These are phyloP conservation scores for Deilephila elpenor DNA, from an alignment of 2,888 invertebrate genomes.

Conservation along the genomic window DNA sequence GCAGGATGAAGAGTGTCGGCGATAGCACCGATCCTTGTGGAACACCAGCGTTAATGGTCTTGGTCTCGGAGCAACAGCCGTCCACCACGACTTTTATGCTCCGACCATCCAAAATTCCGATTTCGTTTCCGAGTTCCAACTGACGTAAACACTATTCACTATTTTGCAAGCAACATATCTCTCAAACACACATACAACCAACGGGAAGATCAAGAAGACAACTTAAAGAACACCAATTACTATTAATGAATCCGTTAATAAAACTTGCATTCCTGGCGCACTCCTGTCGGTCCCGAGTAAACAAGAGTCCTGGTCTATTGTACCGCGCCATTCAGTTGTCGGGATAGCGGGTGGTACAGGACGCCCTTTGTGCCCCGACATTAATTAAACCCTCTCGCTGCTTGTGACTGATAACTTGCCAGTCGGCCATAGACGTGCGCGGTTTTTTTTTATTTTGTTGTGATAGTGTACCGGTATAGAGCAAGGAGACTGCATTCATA, in stretches of 20 bases:
- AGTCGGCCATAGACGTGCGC: slow-evolving; percentile 34
- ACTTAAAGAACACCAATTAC: background rate
- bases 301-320: slow-evolving; percentile 21
- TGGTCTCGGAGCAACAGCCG: no score
- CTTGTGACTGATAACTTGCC: slow-evolving; percentile 47
- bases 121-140: no score
- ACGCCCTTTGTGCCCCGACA: slow-evolving; percentile 56
- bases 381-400: slow-evolving; percentile 57
- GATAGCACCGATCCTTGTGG: no score
- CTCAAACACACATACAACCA: no score
- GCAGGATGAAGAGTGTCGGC: no score
- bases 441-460: slow-evolving; percentile 13
- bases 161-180: no score
- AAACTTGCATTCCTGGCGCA: slow-evolving; percentile 12
- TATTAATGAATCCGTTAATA: slow-evolving; percentile 14
- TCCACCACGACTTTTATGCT: no score
- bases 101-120: no score
- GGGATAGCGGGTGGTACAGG: slow-evolving; percentile 42
- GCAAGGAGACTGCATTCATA: background rate
- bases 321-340: slow-evolving; percentile 23
- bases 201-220: no score
- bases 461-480: background rate
- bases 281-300: slow-evolving; percentile 5
- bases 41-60: no score
- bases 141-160: no score